Percentiles rank a stretch among this genome's conserved stretches.
These are phyloP conservation scores for Glyptemys insculpta DNA, from an alignment of 2,797 vertebrate genomes.

Conservation along the genomic window DNA sequence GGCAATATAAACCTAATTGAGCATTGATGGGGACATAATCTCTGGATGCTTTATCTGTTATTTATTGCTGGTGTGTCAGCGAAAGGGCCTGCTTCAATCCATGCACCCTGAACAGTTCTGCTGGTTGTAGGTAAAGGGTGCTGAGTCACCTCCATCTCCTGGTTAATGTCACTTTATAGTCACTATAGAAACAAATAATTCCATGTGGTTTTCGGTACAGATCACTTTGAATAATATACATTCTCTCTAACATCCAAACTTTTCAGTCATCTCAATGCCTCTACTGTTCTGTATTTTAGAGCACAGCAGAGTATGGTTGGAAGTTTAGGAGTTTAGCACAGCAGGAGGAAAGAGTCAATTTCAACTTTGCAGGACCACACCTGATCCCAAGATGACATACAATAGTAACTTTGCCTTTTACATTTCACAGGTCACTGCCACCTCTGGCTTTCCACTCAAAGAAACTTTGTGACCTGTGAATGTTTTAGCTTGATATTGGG, in stretches of 20 bases:
- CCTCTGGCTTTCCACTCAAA: background rate
- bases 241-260: background rate
- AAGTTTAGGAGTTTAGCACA: background rate
- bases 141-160: background rate
- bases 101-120: background rate
- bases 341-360: background rate
- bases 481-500: background rate
- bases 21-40: constrained; percentile 24
- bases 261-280: background rate
- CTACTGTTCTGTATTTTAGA: too few relatives aligned
- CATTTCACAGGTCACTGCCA: background rate
- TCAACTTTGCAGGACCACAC: background rate
- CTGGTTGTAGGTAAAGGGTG: background rate
- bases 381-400: fast-evolving
- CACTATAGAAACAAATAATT: background rate
- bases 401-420: background rate
- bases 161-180: fast-evolving
- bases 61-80: background rate
- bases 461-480: background rate
- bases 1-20: constrained; percentile 67
- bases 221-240: fast-evolving
- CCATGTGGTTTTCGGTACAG: background rate
- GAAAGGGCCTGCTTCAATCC: background rate
- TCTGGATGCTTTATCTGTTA: constrained; percentile 14
- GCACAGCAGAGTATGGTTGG: fast-evolving